These are phyloP conservation scores for Odontomyia ornata DNA, from an alignment of 2,888 invertebrate species.

Conservation along the genomic window DNA sequence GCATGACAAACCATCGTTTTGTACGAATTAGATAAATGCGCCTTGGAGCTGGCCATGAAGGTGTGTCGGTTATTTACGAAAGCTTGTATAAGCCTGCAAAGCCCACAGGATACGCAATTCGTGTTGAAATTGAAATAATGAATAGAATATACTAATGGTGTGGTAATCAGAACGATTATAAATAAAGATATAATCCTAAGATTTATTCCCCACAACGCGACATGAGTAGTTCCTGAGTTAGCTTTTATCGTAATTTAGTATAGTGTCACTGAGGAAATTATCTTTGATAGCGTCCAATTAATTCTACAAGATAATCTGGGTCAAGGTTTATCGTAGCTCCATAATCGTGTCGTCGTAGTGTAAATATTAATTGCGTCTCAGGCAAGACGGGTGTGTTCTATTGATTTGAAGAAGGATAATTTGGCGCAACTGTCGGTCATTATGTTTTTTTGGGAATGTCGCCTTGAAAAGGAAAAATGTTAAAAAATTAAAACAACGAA, in stretches of 20 bases:
- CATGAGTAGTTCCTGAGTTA: neutral
- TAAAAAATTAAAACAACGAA: too few species aligned
- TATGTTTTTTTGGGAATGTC: too few species aligned
- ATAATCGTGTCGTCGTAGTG: too few species aligned
- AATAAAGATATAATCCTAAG: neutral
- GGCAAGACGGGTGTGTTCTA: too few species aligned
- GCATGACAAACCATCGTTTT: neutral
- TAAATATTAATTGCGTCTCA: too few species aligned
- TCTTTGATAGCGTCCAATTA: neutral
- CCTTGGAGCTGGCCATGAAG: neutral
- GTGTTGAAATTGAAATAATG: neutral
- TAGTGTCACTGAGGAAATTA: neutral
- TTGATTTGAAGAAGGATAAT: too few species aligned
- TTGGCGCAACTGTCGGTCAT: too few species aligned
- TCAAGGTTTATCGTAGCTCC: neutral
- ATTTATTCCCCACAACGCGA: too few species aligned
- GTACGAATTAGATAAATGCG: neutral
- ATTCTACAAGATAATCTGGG: neutral
- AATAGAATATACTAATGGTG: slow-evolving; percentile 5
- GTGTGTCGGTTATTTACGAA: slow-evolving; percentile 12
- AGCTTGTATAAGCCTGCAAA: neutral
- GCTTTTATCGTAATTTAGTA: neutral
- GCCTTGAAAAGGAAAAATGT: too few species aligned
- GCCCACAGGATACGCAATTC: neutral
- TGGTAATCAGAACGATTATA: neutral